These are phyloP conservation scores for Aspiorhynchus laticeps DNA, from an alignment of 2,113 vertebrate species.

Conservation along the genomic window DNA sequence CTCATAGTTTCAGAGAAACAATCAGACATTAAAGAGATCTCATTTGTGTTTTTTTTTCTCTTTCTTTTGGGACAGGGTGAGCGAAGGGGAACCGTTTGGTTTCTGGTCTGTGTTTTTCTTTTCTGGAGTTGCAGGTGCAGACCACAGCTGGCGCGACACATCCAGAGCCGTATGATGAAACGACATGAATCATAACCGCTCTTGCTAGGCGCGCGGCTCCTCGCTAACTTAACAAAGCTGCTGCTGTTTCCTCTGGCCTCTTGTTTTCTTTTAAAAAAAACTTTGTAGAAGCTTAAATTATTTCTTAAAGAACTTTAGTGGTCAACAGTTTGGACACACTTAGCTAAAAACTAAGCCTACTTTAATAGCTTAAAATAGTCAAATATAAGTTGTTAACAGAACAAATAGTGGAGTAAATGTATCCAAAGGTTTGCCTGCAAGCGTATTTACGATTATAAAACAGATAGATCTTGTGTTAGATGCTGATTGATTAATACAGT, in stretches of 20 bases:
- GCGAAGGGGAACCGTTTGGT: neutral
- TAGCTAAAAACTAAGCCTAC: neutral
- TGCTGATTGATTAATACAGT: neutral
- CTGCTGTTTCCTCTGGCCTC: slow-evolving; percentile 33
- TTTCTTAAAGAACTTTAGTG: neutral
- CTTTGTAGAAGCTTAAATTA: neutral
- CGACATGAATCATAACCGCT: slow-evolving; percentile 46
- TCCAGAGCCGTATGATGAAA: slow-evolving; percentile 39
- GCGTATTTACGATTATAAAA: neutral
- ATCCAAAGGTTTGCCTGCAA: neutral
- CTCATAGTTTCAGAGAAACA: neutral
- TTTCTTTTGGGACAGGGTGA: neutral
- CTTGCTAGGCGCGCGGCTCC: slow-evolving; percentile 27
- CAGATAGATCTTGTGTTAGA: neutral
- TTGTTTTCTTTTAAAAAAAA: neutral
- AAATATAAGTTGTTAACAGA: neutral
- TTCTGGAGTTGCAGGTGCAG: slow-evolving; percentile 75
- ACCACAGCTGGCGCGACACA: slow-evolving; percentile 75
- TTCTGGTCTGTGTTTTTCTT: slow-evolving; percentile 56
- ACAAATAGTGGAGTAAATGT: neutral
- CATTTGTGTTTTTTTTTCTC: neutral
- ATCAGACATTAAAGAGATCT: neutral
- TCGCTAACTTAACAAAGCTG: slow-evolving; percentile 33
- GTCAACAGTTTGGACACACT: neutral
- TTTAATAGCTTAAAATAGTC: neutral